Evolutionary conservation across 1,140 invertebrate species (phyloP).

Genomic region (Maconellicoccus hirsutus): DNA sequence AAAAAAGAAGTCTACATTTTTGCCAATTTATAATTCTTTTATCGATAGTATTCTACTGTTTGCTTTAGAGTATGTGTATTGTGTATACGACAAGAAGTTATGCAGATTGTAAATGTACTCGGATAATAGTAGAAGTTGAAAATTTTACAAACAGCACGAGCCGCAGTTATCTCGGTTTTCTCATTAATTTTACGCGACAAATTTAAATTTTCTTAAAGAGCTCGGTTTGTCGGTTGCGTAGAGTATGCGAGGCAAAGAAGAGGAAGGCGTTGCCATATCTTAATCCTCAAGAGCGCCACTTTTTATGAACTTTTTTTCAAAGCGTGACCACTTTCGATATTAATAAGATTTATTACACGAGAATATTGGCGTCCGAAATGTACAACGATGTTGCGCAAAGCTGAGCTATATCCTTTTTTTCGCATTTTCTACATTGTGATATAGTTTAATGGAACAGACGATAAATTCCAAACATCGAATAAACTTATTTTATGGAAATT

Average conservation of each 20-base stretch:
- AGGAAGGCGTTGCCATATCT: no score
- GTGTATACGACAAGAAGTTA: background rate
- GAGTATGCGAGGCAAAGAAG: no score
- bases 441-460: no score
- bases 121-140: background rate
- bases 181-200: background rate
- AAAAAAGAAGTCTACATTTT: background rate
- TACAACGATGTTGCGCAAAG: no score
- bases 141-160: background rate
- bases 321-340: background rate
- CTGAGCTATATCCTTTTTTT: no score
- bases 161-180: background rate
- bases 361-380: no score
- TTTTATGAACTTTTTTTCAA: background rate
- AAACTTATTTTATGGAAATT: conserved; percentile 1
- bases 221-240: no score
- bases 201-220: background rate
- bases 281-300: background rate
- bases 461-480: background rate
- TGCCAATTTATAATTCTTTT: conserved; percentile 1
- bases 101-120: background rate
- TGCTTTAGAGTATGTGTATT: background rate
- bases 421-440: no score
- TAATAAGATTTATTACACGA: background rate
- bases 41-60: background rate